phyloP scores from a whole-genome alignment of 92 coral and sea anemone genomes.

The Heliopora coerulea region DNA sequence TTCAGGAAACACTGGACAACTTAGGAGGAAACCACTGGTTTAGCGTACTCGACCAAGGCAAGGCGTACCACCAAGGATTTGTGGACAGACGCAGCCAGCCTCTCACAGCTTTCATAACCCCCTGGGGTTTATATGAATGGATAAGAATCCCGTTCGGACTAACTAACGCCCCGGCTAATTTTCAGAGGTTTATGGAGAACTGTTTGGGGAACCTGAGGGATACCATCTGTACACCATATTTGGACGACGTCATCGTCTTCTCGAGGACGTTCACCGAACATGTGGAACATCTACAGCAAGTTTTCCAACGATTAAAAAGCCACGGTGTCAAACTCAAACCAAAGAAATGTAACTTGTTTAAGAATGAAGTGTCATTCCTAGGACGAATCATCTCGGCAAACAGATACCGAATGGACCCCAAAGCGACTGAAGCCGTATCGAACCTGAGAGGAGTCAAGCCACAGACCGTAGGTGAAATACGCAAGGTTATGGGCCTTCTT shows the following conservation, averaged over 20 bases:
- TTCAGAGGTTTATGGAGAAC: conserved; percentile 11
- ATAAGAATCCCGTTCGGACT: conserved; percentile 2
- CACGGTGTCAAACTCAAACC: conserved; percentile 58
- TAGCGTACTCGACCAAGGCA: background rate
- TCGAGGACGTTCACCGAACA: conserved; percentile 47
- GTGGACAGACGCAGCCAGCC: background rate
- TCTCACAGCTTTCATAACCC: background rate
- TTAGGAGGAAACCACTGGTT: conserved; percentile 21
- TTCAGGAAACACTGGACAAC: conserved; percentile 21
- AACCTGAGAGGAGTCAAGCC: background rate
- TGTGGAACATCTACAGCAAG: conserved; percentile 29
- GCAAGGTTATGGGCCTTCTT: conserved; percentile 14
- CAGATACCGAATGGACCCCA: conserved; percentile 47
- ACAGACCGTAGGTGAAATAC: conserved; percentile 6
- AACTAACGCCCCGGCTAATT: background rate
- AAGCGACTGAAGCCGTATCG: background rate
- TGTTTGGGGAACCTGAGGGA: conserved; percentile 6
- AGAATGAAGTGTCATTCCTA: conserved; percentile 39
- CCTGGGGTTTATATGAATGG: conserved; percentile 8
- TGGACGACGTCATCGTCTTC: conserved; percentile 40
- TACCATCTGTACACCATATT: background rate
- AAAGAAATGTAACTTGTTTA: conserved; percentile 44
- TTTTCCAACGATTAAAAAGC: conserved; percentile 41
- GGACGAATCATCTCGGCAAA: conserved; percentile 43
- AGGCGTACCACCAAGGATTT: conserved; percentile 9